Conservation (phyloP, 2,113 vertebrate genomes). For the Coregonus clupeaformis region DNA sequence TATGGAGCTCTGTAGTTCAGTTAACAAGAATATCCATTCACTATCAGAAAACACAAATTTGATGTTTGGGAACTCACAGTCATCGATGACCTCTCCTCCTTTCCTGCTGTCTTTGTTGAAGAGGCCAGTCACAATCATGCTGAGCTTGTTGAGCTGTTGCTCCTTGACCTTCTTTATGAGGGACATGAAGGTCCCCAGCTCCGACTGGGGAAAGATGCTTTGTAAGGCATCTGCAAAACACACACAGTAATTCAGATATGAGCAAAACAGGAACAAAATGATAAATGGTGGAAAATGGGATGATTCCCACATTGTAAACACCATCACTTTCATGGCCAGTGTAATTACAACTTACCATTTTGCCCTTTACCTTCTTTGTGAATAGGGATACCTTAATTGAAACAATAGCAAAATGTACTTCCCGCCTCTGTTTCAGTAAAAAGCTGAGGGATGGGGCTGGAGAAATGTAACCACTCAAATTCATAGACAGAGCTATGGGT, state of each 20-base stretch:
- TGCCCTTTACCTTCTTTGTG: too few species aligned
- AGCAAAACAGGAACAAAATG: background rate
- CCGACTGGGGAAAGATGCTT: slow-evolving; percentile 84
- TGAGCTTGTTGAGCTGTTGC: slow-evolving; percentile 80
- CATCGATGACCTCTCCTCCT: slow-evolving; percentile 75
- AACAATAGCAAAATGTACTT: too few species aligned
- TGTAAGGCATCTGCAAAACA: slow-evolving; percentile 83
- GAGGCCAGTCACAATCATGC: slow-evolving; percentile 84
- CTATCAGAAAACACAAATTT: background rate
- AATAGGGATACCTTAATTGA: too few species aligned
- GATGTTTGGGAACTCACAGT: slow-evolving; percentile 70
- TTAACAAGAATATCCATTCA: too few species aligned
- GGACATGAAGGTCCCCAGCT: slow-evolving; percentile 80
- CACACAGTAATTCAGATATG: background rate
- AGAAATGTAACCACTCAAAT: too few species aligned
- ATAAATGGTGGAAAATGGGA: background rate
- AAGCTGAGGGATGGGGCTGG: too few species aligned
- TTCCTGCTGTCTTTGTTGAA: slow-evolving; percentile 82
- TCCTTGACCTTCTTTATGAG: slow-evolving; percentile 85
- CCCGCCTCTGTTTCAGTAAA: too few species aligned
- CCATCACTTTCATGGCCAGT: background rate
- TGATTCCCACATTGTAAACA: background rate
- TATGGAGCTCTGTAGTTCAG: background rate
- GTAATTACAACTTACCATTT: background rate
- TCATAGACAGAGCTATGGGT: too few species aligned